A percentile compares a stretch with the other conserved stretches of the same genome.
These are phyloP conservation scores for Seira sanloemensis DNA, from an alignment of 2,888 invertebrate genomes.

Conservation along the genomic window DNA sequence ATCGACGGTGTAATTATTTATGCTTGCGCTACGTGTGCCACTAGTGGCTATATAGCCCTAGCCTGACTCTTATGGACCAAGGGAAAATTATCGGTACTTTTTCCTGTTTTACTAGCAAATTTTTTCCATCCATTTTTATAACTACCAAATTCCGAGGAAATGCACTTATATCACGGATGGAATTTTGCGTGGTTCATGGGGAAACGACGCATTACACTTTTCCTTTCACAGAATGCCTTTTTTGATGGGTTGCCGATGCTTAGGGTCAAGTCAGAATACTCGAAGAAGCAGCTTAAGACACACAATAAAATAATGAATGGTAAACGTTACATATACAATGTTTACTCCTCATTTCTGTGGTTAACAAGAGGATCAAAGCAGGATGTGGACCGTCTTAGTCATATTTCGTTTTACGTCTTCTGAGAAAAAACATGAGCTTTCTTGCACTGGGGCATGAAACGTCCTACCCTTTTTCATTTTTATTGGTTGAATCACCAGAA, in stretches of 20 bases:
- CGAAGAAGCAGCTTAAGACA: too few species aligned
- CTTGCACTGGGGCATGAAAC: background rate
- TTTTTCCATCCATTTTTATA: too few species aligned
- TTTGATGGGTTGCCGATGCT: too few species aligned
- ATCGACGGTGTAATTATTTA: background rate
- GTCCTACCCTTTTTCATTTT: background rate
- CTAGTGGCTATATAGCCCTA: background rate
- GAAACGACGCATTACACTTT: too few species aligned
- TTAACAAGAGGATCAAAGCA: conserved; percentile 16
- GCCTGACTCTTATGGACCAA: too few species aligned
- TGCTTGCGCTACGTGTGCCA: background rate
- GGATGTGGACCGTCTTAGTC: background rate
- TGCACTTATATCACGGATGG: too few species aligned
- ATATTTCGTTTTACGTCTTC: too few species aligned
- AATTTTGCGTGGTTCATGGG: too few species aligned
- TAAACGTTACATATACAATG: background rate
- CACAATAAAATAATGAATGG: conserved; percentile 9
- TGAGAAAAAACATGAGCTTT: background rate
- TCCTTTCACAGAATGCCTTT: too few species aligned
- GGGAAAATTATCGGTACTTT: too few species aligned
- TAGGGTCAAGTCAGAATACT: background rate
- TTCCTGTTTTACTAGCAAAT: too few species aligned
- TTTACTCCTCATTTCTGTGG: conserved; percentile 37
- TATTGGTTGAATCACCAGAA: background rate
- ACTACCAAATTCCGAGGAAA: too few species aligned